Conservation (phyloP, 1,140 invertebrate genomes). For the Drosophila nasuta region DNA sequence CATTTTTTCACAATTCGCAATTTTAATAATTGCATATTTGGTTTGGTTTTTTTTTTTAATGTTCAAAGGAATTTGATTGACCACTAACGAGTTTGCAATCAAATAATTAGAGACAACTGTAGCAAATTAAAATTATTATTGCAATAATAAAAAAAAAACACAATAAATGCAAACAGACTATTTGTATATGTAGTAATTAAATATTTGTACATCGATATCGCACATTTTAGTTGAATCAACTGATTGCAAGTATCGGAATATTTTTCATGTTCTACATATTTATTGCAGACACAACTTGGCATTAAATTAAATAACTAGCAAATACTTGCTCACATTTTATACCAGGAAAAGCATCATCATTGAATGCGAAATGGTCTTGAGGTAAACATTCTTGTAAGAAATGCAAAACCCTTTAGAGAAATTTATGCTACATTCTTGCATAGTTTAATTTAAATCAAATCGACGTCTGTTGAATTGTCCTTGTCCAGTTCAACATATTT, state of each 20-base stretch:
- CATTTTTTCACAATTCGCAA: too few species aligned
- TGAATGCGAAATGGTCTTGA: background rate
- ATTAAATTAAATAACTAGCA: background rate
- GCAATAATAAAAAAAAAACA: background rate
- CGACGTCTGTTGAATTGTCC: background rate
- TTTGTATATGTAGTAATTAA: too few species aligned
- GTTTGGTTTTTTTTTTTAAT: too few species aligned
- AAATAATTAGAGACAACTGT: background rate
- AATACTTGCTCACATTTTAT: background rate
- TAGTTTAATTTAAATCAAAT: slow-evolving; percentile 12
- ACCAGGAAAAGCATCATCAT: background rate
- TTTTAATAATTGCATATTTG: too few species aligned
- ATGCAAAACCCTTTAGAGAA: background rate
- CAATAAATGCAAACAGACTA: too few species aligned
- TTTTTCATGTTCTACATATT: background rate
- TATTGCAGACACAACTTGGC: background rate
- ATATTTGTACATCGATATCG: too few species aligned
- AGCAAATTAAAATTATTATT: background rate
- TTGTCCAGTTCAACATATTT: background rate
- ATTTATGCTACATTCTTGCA: background rate
- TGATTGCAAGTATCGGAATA: background rate
- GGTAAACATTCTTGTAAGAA: background rate
- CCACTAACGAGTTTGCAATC: background rate
- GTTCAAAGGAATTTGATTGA: too few species aligned
- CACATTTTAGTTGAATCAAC: too few species aligned